These are phyloP conservation scores for Drosophila seguyi DNA, from an alignment of 1,140 invertebrate species.

Conservation along the genomic window DNA sequence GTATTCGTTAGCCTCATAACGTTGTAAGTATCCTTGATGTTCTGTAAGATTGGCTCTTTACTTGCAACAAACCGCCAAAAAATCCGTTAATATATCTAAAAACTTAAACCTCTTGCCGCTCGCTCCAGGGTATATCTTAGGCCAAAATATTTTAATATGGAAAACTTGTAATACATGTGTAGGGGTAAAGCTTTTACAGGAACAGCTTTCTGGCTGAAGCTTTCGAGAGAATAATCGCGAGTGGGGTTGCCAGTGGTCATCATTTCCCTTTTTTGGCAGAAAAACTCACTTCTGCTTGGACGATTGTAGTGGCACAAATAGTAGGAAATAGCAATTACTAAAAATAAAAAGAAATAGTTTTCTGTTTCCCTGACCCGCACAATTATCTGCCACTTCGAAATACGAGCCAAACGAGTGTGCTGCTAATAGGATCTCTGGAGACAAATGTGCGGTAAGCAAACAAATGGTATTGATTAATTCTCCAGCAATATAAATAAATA, in stretches of 20 bases:
- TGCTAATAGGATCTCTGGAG: conserved; percentile 6
- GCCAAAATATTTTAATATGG: conserved; percentile 20
- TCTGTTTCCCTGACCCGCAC: not conserved
- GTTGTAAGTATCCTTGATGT: not conserved
- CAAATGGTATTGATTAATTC: conserved; percentile 38
- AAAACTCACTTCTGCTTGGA: conserved; percentile 12
- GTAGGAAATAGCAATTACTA: not conserved
- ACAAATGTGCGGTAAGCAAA: conserved; percentile 38
- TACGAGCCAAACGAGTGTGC: not conserved
- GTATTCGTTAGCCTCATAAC: too few relatives aligned
- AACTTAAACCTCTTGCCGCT: not conserved
- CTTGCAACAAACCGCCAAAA: not conserved
- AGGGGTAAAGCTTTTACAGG: conserved; percentile 23
- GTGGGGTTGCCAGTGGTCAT: conserved; percentile 30
- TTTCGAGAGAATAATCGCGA: conserved; percentile 19
- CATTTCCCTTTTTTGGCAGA: conserved; percentile 42
- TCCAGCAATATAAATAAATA: conserved; percentile 13
- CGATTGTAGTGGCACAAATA: conserved; percentile 3
- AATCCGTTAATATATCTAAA: not conserved
- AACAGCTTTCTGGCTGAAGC: conserved; percentile 26
- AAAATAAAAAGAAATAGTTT: not conserved
- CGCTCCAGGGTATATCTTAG: too few relatives aligned
- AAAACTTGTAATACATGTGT: not conserved
- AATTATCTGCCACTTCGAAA: not conserved
- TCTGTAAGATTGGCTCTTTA: not conserved